Evolutionary conservation across 2,113 vertebrate genomes (phyloP).

Genomic region (Eurystomus gularis): DNA sequence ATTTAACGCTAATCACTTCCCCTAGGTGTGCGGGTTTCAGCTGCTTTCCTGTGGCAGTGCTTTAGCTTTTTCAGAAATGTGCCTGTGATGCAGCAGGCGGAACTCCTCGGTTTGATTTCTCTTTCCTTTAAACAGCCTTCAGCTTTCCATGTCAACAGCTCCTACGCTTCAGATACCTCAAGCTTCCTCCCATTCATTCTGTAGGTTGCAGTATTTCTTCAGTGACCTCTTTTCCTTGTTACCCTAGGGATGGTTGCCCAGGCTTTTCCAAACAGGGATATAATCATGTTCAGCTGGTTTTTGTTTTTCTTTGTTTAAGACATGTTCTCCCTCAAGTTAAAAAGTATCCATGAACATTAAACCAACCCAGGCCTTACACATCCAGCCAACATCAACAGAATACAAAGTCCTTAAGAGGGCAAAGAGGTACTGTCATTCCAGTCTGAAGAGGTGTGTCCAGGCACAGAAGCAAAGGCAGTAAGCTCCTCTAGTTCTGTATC

Average conservation of each 20-base stretch:
- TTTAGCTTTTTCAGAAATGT: neutral
- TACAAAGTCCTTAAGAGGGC: neutral
- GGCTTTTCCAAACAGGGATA: conserved; percentile 30
- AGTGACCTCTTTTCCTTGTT: conserved; percentile 43
- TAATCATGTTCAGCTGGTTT: conserved; percentile 37
- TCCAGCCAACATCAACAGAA: neutral
- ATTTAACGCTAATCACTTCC: neutral
- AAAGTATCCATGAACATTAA: conserved; percentile 1
- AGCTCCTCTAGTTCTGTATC: neutral
- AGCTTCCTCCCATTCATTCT: neutral
- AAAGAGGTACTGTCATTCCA: neutral
- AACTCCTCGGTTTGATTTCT: neutral
- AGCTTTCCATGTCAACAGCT: neutral
- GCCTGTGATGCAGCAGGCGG: neutral
- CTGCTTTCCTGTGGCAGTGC: neutral
- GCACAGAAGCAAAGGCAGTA: neutral
- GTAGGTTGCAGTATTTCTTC: conserved; percentile 13
- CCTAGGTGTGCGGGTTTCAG: neutral
- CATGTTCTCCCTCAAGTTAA: neutral
- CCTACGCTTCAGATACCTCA: neutral
- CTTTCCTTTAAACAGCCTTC: neutral
- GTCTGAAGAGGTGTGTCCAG: neutral
- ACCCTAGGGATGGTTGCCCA: conserved; percentile 45
- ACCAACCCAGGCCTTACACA: neutral
- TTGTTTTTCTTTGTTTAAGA: conserved; percentile 20